Conservation (phyloP, 2,888 invertebrate species). For the Zootermopsis nevadensis region DNA sequence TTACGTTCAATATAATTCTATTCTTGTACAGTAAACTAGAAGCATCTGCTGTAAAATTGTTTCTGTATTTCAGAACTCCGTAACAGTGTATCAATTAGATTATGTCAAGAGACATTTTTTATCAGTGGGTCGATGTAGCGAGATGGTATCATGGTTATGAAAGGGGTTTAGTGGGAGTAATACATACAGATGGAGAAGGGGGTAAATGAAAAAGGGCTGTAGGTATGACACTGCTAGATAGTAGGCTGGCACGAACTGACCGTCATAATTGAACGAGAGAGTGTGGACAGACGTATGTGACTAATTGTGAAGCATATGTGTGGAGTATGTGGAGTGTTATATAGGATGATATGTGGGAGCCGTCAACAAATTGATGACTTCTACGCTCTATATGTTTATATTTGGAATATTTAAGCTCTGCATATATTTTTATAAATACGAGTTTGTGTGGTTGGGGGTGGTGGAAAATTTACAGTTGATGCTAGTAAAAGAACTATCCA, state of each 20-base stretch:
- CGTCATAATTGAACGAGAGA: conserved; percentile 10
- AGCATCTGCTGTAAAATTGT: background rate
- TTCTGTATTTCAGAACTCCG: background rate
- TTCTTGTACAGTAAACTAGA: background rate
- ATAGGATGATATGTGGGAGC: background rate
- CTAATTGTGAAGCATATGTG: background rate
- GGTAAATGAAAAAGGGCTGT: background rate
- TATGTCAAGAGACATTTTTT: background rate
- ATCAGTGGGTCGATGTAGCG: background rate
- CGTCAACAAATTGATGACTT: conserved; percentile 37
- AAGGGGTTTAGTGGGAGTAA: background rate
- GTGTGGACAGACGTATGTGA: background rate
- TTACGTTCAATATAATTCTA: background rate
- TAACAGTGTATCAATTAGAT: conserved; percentile 5
- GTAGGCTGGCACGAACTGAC: background rate
- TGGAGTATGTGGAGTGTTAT: conserved; percentile 4
- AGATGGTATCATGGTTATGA: conserved; percentile 1
- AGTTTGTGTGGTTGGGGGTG: background rate
- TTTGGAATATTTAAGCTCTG: conserved; percentile 20
- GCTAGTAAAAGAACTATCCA: conserved; percentile 7
- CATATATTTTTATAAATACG: conserved; percentile 17
- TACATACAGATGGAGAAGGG: background rate
- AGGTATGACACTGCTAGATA: conserved; percentile 14
- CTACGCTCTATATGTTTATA: conserved; percentile 37
- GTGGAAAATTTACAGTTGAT: conserved; percentile 5